Evolutionary conservation across 2,113 vertebrate genomes (phyloP), one percentile per base, ranked within the genome.

Genomic region (Dissostichus mawsoni): DNA sequence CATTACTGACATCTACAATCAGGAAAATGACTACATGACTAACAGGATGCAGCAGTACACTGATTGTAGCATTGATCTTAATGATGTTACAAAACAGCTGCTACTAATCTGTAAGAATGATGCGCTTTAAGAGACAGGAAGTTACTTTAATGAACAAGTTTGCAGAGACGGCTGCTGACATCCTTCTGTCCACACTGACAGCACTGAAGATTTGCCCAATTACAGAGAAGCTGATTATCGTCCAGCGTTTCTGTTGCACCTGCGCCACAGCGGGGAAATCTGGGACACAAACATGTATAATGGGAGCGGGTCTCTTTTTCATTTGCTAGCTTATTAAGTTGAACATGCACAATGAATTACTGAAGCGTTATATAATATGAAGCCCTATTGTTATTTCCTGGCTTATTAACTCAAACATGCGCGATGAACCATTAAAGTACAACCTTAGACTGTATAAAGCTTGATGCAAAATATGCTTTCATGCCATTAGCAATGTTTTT

Each of bases 71-170:
- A 76, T 76, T 53, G 64, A 83, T 87, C 73, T 67, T 72, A 76
- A 74, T 58, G 74, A 75, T 69, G 88, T 52, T 23, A 68, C 9
- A 68, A 65, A 84, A 72, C 89, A 83, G 84, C 83, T 86, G 85
- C 69, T 69, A 10, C 85, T 84, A 59, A 82, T 87, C 71, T 73
- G 69, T 23, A 53, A 64, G 67, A 82, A 59, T 65, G 81, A 87
- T 68, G 80, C 70, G 72, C 72, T 85, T 45, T 17, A 18, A 65
- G 61, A 69, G 33, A 84, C 67, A 72, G 79, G 44, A 87, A 44
- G 72, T 71, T 36, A 64, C 67, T 79, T 87, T 80, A 82, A 87
- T 80, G 75, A 81, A 79, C 53, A 73, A n/a, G 53, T 64, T 70
- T 52, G 53, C 8, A 0, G 68, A 81, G 33, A 76, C 44, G 41